Evolutionary conservation across 2,113 vertebrate genomes (phyloP).

Genomic region (Aptenodytes forsteri): DNA sequence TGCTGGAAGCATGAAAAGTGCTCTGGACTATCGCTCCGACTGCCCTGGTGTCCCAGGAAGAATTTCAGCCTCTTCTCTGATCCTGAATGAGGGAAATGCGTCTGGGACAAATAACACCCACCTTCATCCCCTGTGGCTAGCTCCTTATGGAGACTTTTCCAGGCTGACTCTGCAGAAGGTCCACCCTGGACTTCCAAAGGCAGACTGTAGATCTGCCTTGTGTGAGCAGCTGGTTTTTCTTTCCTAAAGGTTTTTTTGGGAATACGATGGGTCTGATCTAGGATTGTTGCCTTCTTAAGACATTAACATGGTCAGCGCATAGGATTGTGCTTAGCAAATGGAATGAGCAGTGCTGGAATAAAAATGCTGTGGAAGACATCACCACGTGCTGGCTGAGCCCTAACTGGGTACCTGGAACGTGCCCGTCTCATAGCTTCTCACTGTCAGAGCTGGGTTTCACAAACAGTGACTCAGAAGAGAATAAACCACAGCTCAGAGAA

Average conservation of each 20-base stretch:
- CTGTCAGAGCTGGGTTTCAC: not conserved
- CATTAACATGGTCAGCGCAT: not conserved
- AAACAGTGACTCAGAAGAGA: not conserved
- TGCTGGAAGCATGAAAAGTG: not conserved
- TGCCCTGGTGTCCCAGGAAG: not conserved
- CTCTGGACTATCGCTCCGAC: not conserved
- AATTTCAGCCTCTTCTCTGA: not conserved
- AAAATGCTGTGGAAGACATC: not conserved
- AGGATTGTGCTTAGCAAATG: not conserved
- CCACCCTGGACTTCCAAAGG: not conserved
- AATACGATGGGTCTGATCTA: not conserved
- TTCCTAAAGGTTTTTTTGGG: not conserved
- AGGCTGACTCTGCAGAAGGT: not conserved
- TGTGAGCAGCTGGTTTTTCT: fast-evolving
- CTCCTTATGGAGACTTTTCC: not conserved
- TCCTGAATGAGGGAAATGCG: not conserved
- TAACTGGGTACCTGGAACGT: not conserved
- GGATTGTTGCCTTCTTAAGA: not conserved
- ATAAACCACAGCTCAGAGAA: not conserved
- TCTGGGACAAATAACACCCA: not conserved
- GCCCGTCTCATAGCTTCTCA: not conserved
- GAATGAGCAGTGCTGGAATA: not conserved
- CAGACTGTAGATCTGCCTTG: not conserved
- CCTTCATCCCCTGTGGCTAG: not conserved
- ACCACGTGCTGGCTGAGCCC: not conserved